These are phyloP conservation scores for Oopsacas minuta DNA, from an alignment of 37 sponge, comb jelly and placozoan species.

Conservation along the genomic window DNA sequence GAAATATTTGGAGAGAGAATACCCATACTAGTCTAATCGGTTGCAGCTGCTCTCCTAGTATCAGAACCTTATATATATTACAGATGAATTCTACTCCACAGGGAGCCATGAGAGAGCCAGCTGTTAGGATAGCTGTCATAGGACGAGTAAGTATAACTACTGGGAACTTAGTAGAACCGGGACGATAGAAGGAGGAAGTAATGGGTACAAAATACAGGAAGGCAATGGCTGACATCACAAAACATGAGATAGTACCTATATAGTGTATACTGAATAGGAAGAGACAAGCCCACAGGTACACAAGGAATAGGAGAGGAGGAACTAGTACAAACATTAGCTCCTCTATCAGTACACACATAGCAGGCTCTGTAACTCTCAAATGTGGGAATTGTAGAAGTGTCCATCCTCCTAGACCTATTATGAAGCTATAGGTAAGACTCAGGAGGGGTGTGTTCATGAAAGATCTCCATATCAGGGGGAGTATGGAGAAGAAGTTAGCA, in stretches of 20 bases:
- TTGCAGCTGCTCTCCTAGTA: not conserved
- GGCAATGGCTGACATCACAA: not conserved
- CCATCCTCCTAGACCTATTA: not conserved
- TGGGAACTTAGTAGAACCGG: constrained; percentile 2
- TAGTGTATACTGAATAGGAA: not conserved
- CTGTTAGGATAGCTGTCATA: not conserved
- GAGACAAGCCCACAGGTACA: not conserved
- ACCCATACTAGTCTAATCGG: not conserved
- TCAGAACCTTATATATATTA: not conserved
- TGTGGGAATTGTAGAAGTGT: not conserved
- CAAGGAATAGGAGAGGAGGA: not conserved
- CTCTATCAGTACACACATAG: constrained; percentile 11
- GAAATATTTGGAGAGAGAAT: not conserved
- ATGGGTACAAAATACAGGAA: not conserved
- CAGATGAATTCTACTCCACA: not conserved
- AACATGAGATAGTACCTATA: not conserved
- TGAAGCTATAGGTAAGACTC: constrained; percentile 6
- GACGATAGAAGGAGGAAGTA: not conserved
- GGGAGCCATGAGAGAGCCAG: constrained; percentile 3
- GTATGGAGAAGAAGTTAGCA: not conserved
- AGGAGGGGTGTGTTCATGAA: not conserved
- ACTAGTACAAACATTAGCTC: not conserved
- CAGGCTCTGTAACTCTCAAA: not conserved
- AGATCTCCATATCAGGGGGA: not conserved
- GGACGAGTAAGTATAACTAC: not conserved